Percentiles rank a stretch among this genome's conserved stretches.
These are phyloP conservation scores for Pollicipes pollicipes DNA, from an alignment of 1,140 invertebrate genomes.

Conservation along the genomic window DNA sequence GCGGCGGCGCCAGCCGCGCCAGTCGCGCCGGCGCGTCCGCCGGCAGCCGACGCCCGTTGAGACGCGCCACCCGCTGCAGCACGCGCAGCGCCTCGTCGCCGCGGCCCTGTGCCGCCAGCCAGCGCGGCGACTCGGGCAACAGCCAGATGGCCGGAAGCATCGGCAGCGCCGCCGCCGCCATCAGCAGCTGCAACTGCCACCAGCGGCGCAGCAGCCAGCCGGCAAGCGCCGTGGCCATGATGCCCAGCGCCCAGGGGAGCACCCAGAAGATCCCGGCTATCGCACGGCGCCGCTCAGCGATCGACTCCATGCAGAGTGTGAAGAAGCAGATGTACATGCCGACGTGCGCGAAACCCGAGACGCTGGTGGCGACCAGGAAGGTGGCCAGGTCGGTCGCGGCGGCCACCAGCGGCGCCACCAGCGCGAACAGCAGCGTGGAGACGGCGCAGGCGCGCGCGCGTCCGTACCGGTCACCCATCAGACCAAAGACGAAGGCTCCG, in stretches of 20 bases:
- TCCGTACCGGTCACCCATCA: constrained; percentile 17
- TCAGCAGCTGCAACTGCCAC: constrained; percentile 15
- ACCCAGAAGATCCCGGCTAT: constrained; percentile 5
- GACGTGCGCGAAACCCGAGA: not conserved
- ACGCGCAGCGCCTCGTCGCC: constrained; percentile 59
- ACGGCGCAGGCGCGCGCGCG: constrained; percentile 11
- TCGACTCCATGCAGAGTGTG: constrained; percentile 1
- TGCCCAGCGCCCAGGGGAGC: constrained; percentile 10
- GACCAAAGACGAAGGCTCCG: constrained; percentile 14
- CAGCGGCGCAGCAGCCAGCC: constrained; percentile 16
- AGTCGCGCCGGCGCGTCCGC: constrained; percentile 7
- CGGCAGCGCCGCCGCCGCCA: constrained; percentile 10
- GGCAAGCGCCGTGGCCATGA: constrained; percentile 13
- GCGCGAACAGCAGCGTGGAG: not conserved
- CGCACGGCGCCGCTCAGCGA: not conserved
- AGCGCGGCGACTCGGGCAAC: constrained; percentile 66
- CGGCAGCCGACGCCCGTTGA: constrained; percentile 44
- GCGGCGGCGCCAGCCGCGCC: constrained; percentile 12
- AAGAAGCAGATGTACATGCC: not conserved
- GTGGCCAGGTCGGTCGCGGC: not conserved
- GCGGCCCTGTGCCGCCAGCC: constrained; percentile 58
- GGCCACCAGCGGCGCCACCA: not conserved
- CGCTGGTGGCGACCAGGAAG: not conserved
- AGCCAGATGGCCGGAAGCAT: constrained; percentile 28
- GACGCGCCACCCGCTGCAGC: constrained; percentile 49